phyloP scores from a whole-genome alignment of 2,113 vertebrate species.

The Nibea coibor region DNA sequence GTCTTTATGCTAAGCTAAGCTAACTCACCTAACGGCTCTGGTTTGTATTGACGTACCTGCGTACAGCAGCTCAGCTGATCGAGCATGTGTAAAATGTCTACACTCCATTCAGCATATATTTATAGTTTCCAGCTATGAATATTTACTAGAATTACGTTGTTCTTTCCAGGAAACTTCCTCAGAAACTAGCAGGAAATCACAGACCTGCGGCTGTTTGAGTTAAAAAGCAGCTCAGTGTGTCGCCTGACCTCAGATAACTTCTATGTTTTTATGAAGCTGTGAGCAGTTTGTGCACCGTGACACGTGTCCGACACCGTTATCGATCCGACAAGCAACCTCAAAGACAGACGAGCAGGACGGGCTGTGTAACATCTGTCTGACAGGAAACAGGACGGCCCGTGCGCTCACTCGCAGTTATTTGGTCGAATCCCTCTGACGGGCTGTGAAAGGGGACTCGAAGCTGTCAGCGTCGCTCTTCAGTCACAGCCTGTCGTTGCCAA shows the following conservation, averaged over 20 bases:
- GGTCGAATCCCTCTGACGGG: neutral
- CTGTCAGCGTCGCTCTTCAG: slow-evolving; percentile 26
- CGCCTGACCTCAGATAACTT: slow-evolving; percentile 28
- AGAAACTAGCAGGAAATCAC: neutral
- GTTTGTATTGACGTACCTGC: neutral
- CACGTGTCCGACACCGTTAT: neutral
- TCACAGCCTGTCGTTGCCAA: slow-evolving; percentile 61
- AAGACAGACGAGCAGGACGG: too few species aligned
- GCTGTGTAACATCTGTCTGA: neutral
- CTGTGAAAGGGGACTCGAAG: slow-evolving; percentile 21
- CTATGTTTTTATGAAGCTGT: slow-evolving; percentile 19
- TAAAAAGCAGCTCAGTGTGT: neutral
- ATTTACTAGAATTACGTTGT: neutral
- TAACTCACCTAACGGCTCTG: neutral
- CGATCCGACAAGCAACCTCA: neutral
- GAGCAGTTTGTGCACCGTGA: slow-evolving; percentile 6
- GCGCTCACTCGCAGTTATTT: neutral
- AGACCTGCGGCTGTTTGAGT: too few species aligned
- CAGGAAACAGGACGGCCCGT: neutral
- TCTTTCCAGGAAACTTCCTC: neutral
- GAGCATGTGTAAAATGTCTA: neutral
- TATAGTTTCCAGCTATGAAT: neutral
- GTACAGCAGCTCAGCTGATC: neutral
- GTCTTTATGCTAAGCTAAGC: neutral
- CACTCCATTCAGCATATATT: neutral